Base-by-base conservation (phyloP, 2,888 invertebrate species). In the Hyalella azteca region DNA sequence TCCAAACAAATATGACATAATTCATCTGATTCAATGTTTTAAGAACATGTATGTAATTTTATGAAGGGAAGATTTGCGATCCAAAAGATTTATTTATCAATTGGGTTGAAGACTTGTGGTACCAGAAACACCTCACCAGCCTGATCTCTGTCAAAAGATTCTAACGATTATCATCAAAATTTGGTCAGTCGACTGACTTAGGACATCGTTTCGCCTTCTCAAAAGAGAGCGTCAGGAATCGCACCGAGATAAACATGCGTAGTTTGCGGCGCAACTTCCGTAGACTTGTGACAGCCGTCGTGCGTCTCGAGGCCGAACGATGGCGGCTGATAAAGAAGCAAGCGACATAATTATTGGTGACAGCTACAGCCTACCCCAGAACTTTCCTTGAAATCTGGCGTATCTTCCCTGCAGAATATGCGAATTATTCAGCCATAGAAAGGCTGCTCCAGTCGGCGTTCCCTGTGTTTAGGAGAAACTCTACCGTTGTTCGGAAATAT, bases 311-410 rank as follows among this genome's bases (percentile, higher is more conserved):
- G 26, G 22, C 29, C 26, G 26, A 54, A 54, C 22, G 54, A 54
- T 54, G 54, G 54, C 54, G 5, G 26, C 54, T 66, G 66, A 66
- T 66, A 66, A 29, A 36, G 66, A 29, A 66, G 29, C 36, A 36
- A 15, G 36, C 15, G 9, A 29, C 29, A 66, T 66, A 66, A 66
- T 66, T 66, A 22, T 29, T 11, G 66, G 66, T 29, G 66, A 66
- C 66, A 66, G 66, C 26, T 26, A 54, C 54, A 13, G 54, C 26
- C 9, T 29, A 19, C 26, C 54, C 54, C 54, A 54, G 26, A 54
- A 54, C 22, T 54, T 54, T 13, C 54, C 9, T 13, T 1, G 54
- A 54, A 26, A 7, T 54, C 54, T 54, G 54, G 29, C 54, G 54
- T 54, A 29, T 7, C 54, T 26, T 54, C 29, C 22, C 54, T 26